A percentile compares a stretch with the other conserved stretches of the same genome.
Conservation (phyloP, 2,113 vertebrate genomes). For the Machaerirhynchus nigripectus region DNA sequence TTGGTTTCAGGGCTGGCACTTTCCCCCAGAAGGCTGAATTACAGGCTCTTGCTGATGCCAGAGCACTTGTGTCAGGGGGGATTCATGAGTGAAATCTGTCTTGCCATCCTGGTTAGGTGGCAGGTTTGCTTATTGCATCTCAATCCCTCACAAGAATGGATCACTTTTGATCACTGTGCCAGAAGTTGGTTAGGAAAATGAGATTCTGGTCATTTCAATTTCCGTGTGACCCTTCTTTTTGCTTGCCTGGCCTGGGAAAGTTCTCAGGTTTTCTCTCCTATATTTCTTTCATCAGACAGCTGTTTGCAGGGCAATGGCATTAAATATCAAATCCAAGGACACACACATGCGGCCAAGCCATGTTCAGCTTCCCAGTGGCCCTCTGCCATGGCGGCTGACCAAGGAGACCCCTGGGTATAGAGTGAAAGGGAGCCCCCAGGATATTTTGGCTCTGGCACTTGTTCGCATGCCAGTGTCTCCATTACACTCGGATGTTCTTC, state of each 20-base stretch:
- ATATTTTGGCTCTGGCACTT: background rate
- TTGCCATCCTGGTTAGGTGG: background rate
- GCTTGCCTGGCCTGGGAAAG: background rate
- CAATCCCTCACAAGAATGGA: background rate
- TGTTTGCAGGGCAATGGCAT: conserved; percentile 32
- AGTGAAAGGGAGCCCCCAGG: conserved; percentile 15
- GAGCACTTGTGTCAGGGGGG: background rate
- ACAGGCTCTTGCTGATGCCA: background rate
- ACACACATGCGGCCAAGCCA: background rate
- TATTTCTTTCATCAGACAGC: conserved; percentile 43
- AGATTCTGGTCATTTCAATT: background rate
- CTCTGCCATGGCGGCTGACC: conserved; percentile 29
- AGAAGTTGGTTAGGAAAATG: background rate
- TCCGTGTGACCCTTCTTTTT: background rate
- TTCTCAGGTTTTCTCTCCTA: background rate
- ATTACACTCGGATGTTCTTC: conserved; percentile 14
- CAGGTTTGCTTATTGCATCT: background rate
- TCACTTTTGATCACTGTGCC: background rate
- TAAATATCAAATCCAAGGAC: conserved; percentile 62
- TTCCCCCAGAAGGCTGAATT: background rate
- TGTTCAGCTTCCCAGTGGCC: conserved; percentile 39
- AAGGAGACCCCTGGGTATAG: conserved; percentile 41
- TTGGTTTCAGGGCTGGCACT: background rate
- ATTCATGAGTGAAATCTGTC: background rate
- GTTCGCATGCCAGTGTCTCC: background rate